Evolutionary conservation across 2,797 vertebrate species (phyloP).

Genomic region (Microctenopoma steveboyesi): DNA sequence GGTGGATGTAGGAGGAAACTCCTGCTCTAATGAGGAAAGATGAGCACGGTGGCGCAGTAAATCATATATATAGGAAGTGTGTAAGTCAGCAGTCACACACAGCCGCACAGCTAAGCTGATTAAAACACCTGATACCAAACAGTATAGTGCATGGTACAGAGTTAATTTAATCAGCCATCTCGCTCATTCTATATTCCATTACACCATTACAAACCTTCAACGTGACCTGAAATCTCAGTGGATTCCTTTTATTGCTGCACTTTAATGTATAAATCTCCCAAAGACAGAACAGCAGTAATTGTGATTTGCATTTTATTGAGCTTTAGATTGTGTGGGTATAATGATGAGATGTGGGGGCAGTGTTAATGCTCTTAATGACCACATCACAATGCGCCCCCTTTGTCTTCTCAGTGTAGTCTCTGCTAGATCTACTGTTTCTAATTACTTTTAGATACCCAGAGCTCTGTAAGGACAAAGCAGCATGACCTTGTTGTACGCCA

Average conservation of each 20-base stretch:
- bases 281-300: constrained; percentile 57
- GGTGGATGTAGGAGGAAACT: constrained; percentile 25
- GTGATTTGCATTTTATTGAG: constrained; percentile 76
- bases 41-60: constrained; percentile 29
- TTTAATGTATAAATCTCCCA: constrained; percentile 72
- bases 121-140: constrained; percentile 65
- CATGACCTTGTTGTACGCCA: constrained; percentile 33
- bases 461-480: constrained; percentile 39
- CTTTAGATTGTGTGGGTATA: constrained; percentile 58
- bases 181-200: constrained; percentile 72
- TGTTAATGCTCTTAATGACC: constrained; percentile 62
- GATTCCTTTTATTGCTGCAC: constrained; percentile 65
- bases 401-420: constrained; percentile 22
- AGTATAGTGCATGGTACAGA: constrained; percentile 6
- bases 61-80: constrained; percentile 51
- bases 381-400: constrained; percentile 37
- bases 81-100: constrained; percentile 49
- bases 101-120: constrained; percentile 52
- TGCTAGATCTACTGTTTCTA: constrained; percentile 40
- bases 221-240: constrained; percentile 64
- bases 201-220: constrained; percentile 58
- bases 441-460: constrained; percentile 58
- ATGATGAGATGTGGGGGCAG: constrained; percentile 67
- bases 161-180: constrained; percentile 65
- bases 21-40: constrained; percentile 57